Evolutionary conservation across 2,888 invertebrate genomes (phyloP).

Genomic region (Agonopterix alstromeriana): DNA sequence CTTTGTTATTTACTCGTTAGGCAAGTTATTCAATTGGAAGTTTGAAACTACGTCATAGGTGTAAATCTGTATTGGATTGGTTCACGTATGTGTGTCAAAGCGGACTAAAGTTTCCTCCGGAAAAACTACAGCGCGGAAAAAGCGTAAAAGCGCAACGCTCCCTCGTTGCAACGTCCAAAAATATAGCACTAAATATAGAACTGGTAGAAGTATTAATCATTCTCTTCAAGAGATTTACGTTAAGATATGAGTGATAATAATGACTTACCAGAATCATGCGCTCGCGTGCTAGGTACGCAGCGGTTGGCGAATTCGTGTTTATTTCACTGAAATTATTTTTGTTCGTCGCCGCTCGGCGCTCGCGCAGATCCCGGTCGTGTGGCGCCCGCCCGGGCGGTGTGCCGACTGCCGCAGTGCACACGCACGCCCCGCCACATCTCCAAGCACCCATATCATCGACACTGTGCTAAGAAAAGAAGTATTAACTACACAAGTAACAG

Average conservation of each 20-base stretch:
- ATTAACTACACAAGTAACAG: neutral
- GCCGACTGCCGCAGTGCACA: slow-evolving; percentile 60
- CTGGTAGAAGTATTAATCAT: slow-evolving; percentile 14
- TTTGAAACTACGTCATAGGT: slow-evolving; percentile 3
- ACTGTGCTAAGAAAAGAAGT: neutral
- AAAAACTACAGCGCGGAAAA: slow-evolving; percentile 28
- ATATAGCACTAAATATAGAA: slow-evolving; percentile 51
- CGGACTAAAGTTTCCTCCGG: slow-evolving; percentile 11
- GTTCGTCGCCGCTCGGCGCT: slow-evolving; percentile 55
- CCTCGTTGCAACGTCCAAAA: slow-evolving; percentile 57
- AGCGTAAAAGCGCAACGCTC: slow-evolving; percentile 40
- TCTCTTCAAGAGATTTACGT: too few species aligned
- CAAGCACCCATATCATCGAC: neutral
- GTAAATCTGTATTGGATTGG: neutral
- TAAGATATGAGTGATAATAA: slow-evolving; percentile 1
- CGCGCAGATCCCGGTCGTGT: slow-evolving; percentile 74
- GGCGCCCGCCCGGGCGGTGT: slow-evolving; percentile 75
- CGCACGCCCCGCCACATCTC: slow-evolving; percentile 12
- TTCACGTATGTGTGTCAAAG: neutral
- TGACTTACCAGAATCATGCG: slow-evolving; percentile 71
- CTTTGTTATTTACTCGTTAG: slow-evolving; percentile 32
- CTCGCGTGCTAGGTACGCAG: slow-evolving; percentile 43
- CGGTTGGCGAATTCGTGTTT: slow-evolving; percentile 55
- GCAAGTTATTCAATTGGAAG: slow-evolving; percentile 12
- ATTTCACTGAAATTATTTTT: slow-evolving; percentile 56